Percentiles rank a stretch among this genome's conserved stretches.
These are phyloP conservation scores for Coregonus sp. DNA, from an alignment of 2,797 vertebrate species.

Conservation along the genomic window DNA sequence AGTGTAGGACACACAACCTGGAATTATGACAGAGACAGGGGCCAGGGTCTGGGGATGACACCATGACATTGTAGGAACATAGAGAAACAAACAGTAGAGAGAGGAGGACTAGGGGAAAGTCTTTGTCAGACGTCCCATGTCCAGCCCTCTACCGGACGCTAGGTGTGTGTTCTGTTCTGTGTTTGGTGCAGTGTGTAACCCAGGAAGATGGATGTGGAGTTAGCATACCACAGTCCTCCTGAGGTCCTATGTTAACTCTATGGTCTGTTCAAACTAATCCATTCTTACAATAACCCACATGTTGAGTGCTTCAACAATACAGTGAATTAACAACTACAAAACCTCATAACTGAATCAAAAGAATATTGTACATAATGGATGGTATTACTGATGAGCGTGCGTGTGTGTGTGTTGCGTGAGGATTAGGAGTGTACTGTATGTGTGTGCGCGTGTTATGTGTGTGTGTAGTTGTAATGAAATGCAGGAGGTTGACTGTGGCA, in stretches of 20 bases:
- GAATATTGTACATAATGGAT: conserved; percentile 35
- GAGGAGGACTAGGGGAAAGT: no score
- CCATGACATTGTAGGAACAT: not conserved
- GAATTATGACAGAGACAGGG: not conserved
- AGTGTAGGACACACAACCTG: conserved; percentile 12
- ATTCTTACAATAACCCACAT: conserved; percentile 38
- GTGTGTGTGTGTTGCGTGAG: not conserved
- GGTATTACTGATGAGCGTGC: conserved; percentile 22
- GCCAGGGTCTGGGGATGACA: not conserved
- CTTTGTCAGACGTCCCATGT: not conserved
- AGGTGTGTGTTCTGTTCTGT: no score
- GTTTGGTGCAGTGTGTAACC: not conserved
- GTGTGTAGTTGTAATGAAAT: conserved; percentile 61
- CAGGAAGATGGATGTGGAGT: not conserved
- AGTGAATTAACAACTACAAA: conserved; percentile 47
- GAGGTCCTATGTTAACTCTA: conserved; percentile 32
- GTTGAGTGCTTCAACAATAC: conserved; percentile 38
- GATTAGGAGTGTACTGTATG: not conserved
- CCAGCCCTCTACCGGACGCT: not conserved
- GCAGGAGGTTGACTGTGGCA: conserved; percentile 65
- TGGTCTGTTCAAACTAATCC: conserved; percentile 41
- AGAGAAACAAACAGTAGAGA: not conserved
- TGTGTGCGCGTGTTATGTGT: conserved; percentile 18
- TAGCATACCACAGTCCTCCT: no score
- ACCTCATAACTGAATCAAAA: conserved; percentile 39